A percentile compares a stretch with the other conserved stretches of the same genome.
phyloP scores from a whole-genome alignment of 2,888 invertebrate genomes.

The Chesias legatella region DNA sequence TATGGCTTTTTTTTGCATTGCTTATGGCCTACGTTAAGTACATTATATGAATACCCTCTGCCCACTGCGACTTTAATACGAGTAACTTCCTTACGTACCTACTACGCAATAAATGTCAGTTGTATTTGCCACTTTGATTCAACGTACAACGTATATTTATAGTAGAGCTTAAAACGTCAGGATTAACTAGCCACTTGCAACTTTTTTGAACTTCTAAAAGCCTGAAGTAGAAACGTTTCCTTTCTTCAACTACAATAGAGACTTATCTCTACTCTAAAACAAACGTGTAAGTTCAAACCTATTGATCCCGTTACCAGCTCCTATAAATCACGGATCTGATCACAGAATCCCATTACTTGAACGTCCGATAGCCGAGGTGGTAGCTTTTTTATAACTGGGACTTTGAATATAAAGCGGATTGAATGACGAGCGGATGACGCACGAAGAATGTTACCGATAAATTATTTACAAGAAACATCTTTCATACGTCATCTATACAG shows the following conservation, averaged over 20 bases:
- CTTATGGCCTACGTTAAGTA: too few relatives aligned
- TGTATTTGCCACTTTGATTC: too few relatives aligned
- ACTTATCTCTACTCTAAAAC: slow-evolving; percentile 19
- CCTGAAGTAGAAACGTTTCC: slow-evolving; percentile 11
- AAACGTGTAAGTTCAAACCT: slow-evolving; percentile 29
- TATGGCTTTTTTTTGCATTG: too few relatives aligned
- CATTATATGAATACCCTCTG: too few relatives aligned
- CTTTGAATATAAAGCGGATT: slow-evolving; percentile 18
- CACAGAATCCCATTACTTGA: slow-evolving; percentile 52
- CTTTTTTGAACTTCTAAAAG: slow-evolving; percentile 3
- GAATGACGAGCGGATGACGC: too few relatives aligned
- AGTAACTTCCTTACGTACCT: too few relatives aligned
- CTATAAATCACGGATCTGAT: slow-evolving; percentile 44
- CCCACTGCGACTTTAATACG: too few relatives aligned
- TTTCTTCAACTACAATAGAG: slow-evolving; percentile 7
- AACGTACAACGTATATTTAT: too few relatives aligned
- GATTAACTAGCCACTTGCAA: not conserved
- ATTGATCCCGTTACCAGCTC: slow-evolving; percentile 30
- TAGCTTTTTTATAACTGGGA: slow-evolving; percentile 37
- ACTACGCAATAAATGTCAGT: too few relatives aligned
- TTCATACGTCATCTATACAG: too few relatives aligned
- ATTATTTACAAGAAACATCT: too few relatives aligned
- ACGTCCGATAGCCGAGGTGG: slow-evolving; percentile 47
- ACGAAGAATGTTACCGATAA: too few relatives aligned
- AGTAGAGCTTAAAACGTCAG: not conserved